Evolutionary conservation across 2,113 vertebrate genomes (phyloP).

Genomic region (Eupsittula cactorum): DNA sequence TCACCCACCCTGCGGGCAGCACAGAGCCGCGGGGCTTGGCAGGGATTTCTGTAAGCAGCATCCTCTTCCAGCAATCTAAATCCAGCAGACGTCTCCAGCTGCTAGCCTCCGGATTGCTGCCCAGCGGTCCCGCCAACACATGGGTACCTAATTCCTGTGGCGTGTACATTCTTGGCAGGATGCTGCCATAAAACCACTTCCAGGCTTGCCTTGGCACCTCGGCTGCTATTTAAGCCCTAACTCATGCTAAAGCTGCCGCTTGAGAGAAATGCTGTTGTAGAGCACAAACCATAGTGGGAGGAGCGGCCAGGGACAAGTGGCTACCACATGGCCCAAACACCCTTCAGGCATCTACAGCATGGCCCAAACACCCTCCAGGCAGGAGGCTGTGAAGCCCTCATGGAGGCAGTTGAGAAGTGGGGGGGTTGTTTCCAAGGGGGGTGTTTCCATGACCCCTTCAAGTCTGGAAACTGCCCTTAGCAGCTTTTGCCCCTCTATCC

Average conservation of each 20-base stretch:
- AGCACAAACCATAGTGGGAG: background rate
- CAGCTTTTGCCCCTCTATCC: background rate
- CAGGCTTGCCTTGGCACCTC: background rate
- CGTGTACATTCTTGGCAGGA: background rate
- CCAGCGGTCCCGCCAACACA: fast-evolving
- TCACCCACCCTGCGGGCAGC: background rate
- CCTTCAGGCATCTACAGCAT: background rate
- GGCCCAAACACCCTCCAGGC: background rate
- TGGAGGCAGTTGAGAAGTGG: fast-evolving
- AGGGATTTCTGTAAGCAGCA: background rate
- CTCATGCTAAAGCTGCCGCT: background rate
- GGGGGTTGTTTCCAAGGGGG: background rate
- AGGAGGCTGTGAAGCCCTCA: background rate
- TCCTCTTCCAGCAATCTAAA: background rate
- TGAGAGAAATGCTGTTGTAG: background rate
- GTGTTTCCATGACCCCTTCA: background rate
- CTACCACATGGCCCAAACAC: background rate
- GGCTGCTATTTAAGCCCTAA: background rate
- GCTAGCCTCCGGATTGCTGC: fast-evolving
- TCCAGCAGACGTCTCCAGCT: background rate
- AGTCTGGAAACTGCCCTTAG: background rate
- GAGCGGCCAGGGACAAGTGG: background rate
- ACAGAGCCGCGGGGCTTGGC: background rate
- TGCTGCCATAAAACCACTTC: background rate
- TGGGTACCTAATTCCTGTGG: fast-evolving